A percentile compares a stretch with the other conserved stretches of the same genome.
phyloP scores from a whole-genome alignment of 2,113 vertebrate species.

The Eulacestoma nigropectus region DNA sequence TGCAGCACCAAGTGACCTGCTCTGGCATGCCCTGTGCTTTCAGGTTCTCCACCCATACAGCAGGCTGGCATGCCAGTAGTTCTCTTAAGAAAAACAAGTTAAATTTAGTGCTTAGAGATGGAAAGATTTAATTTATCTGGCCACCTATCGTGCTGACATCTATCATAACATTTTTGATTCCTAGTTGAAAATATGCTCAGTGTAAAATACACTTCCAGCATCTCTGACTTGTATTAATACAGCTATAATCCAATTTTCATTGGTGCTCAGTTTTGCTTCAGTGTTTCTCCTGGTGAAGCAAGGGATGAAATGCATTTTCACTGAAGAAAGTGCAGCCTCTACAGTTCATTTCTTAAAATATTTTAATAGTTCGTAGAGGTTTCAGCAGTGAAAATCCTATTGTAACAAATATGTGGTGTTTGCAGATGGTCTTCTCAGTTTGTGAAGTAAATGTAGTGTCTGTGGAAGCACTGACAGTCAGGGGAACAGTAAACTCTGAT shows the following conservation, averaged over 20 bases:
- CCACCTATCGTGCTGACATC: neutral
- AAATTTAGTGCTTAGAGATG: neutral
- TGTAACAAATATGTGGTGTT: neutral
- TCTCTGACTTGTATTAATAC: neutral
- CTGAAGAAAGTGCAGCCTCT: neutral
- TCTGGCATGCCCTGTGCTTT: neutral
- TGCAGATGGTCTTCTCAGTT: neutral
- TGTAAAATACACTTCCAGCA: neutral
- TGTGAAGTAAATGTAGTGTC: neutral
- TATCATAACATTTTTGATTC: neutral
- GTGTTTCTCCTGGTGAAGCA: neutral
- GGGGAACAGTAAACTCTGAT: neutral
- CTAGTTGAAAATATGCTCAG: neutral
- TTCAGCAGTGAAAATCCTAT: neutral
- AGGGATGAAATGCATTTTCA: neutral
- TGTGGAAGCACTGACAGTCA: neutral
- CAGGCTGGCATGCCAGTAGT: neutral
- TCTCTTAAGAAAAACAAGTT: neutral
- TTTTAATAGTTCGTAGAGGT: neutral
- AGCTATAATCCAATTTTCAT: neutral
- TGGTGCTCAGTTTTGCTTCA: neutral
- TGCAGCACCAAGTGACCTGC: neutral
- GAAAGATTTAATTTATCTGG: neutral
- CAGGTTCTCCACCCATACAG: neutral
- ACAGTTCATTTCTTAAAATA: neutral